A percentile compares a stretch with the other conserved stretches of the same genome.
These are phyloP conservation scores for Adoxophyes honmai DNA, from an alignment of 1,140 invertebrate species.

Conservation along the genomic window DNA sequence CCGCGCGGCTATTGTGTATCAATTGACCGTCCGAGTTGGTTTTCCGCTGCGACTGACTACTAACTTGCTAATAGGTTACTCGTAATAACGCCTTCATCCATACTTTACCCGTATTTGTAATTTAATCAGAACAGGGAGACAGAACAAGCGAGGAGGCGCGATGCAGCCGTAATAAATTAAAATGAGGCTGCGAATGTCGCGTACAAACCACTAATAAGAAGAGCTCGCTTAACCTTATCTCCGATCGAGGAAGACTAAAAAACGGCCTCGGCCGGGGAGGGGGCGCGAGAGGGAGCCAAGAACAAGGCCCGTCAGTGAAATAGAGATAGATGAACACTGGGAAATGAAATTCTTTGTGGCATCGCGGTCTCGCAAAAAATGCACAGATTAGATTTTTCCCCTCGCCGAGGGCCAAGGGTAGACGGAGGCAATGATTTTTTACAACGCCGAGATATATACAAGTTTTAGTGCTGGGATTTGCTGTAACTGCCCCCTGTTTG, in stretches of 20 bases:
- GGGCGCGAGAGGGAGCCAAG: conserved; percentile 45
- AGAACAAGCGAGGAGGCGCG: conserved; percentile 2
- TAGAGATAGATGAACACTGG: conserved; percentile 78
- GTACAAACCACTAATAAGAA: conserved; percentile 69
- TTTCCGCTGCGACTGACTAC: conserved; percentile 45
- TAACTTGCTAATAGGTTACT: conserved; percentile 13
- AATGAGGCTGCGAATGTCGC: conserved; percentile 50
- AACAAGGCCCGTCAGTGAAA: conserved; percentile 76
- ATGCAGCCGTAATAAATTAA: conserved; percentile 47
- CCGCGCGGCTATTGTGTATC: conserved; percentile 51
- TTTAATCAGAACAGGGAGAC: conserved; percentile 14
- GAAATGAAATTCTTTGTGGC: conserved; percentile 79
- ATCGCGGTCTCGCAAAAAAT: conserved; percentile 78
- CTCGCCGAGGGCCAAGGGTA: conserved; percentile 66
- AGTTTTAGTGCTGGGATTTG: conserved; percentile 72
- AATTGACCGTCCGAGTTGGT: conserved; percentile 45
- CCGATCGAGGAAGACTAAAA: conserved; percentile 73
- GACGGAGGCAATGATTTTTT: conserved; percentile 75
- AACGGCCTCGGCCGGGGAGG: conserved; percentile 40
- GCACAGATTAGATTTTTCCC: conserved; percentile 78
- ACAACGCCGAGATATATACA: conserved; percentile 71
- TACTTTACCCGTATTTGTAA: conserved; percentile 1
- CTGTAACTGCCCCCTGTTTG: conserved; percentile 71
- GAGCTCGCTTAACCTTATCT: conserved; percentile 74
- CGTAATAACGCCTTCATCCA: neutral